Evolutionary conservation across 2,797 vertebrate species (phyloP), one percentile per base, ranked within the genome.

Genomic region (Argentina silus): DNA sequence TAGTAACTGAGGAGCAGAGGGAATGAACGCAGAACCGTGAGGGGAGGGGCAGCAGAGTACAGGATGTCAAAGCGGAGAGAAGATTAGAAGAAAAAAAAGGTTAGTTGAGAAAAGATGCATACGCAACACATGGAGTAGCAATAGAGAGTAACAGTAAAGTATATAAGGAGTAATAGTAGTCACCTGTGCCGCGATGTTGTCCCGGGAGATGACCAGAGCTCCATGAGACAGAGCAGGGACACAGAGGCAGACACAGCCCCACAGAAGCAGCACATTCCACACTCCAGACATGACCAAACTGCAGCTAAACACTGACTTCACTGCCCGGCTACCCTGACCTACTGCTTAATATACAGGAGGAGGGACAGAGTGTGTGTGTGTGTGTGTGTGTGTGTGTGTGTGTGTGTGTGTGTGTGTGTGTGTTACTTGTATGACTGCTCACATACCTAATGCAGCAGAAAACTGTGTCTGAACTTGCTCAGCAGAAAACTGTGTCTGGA

Each of bases 221-320:
- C 81, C 89, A 7, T n/a, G 69, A 17, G 62, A 75, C 59, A 61
- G 77, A 44, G 76, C n/a, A 14, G 70, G 53, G 23, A 86, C 67
- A 80, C 27, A 36, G 27, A 36, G 27, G 27, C 77, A 86, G 78
- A 81, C 75, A 5, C 75, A 85, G 80, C 78, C 78, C 85, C 81
- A 85, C 45, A 91, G 80, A 81, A 93, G 83, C 80, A 92, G 76
- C 15, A 74, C 51, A 77, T 81, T 73, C 82, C 80, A 67, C 44
- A 75, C 55, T 78, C 82, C 87, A 87, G 89, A 90, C 93, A 94
- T 94, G 88, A 89, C 59, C 67, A 68, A 83, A 11, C 43, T 55
- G 42, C 23, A 64, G 43, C 66, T 27, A 61, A 90, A 81, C 79
- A 85, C 72, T 80, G 65, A 73, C 75, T 87, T 87, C 74, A 83